Conservation (phyloP, 1,140 invertebrate species). For the Drosophila kepulauana region DNA sequence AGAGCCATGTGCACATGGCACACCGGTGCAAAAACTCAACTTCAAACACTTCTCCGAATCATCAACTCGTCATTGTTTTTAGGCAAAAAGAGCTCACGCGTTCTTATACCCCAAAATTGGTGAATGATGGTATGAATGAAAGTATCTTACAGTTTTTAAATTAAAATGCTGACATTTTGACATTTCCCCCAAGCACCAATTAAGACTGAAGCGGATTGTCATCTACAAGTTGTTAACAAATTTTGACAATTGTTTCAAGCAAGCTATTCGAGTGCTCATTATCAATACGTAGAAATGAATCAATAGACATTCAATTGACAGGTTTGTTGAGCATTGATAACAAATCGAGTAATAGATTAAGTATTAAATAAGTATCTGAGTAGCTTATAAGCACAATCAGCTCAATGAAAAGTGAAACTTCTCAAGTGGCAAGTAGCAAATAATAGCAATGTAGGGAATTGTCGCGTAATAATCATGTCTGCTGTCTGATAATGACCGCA, state of each 20-base stretch:
- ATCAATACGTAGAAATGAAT: neutral
- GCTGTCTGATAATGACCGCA: neutral
- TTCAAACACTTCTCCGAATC: too few relatives aligned
- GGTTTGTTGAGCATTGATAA: slow-evolving; percentile 8
- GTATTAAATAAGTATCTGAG: neutral
- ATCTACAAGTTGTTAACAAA: slow-evolving; percentile 6
- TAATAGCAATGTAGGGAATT: neutral
- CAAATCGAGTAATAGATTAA: neutral
- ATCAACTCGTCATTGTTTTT: too few relatives aligned
- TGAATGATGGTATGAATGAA: too few relatives aligned
- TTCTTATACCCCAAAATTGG: too few relatives aligned
- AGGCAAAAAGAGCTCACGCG: too few relatives aligned
- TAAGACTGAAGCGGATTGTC: neutral
- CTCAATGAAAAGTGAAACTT: slow-evolving; percentile 15
- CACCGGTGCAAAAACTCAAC: too few relatives aligned
- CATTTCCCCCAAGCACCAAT: neutral
- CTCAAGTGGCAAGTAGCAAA: slow-evolving; percentile 10
- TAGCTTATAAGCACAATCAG: neutral
- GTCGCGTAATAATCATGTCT: neutral
- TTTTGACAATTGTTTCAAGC: slow-evolving; percentile 1
- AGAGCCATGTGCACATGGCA: too few relatives aligned
- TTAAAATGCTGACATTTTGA: too few relatives aligned
- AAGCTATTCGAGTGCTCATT: neutral
- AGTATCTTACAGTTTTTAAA: too few relatives aligned
- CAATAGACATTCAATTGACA: neutral